Percentiles rank a stretch among this genome's conserved stretches.
These are phyloP conservation scores for Morpho deidamia DNA, from an alignment of 2,888 invertebrate species.

Conservation along the genomic window DNA sequence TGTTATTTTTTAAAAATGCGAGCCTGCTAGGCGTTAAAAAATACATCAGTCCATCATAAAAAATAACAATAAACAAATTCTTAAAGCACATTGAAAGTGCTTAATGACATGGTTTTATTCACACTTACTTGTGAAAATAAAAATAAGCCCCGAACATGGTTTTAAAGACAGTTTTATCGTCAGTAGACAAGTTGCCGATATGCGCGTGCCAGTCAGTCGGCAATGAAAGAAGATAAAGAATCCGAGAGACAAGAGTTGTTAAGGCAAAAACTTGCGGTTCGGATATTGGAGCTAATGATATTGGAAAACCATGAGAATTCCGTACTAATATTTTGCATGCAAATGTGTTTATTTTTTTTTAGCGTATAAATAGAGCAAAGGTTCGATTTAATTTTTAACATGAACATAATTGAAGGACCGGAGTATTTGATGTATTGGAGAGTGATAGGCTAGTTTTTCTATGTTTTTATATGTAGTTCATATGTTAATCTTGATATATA, in stretches of 20 bases:
- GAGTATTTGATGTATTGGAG: too few species aligned
- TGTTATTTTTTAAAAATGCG: too few species aligned
- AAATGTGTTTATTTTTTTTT: too few species aligned
- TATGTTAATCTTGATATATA: too few species aligned
- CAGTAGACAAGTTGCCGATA: conserved; percentile 18
- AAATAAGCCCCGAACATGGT: conserved; percentile 11
- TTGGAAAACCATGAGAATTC: background rate
- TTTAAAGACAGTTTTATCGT: conserved; percentile 19
- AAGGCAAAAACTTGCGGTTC: conserved; percentile 13
- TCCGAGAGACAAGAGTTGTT: conserved; percentile 10
- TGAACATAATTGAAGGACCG: too few species aligned
- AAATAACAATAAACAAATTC: background rate
- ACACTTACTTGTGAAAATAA: conserved; percentile 13
- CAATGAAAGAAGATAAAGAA: conserved; percentile 14
- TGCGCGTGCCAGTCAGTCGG: conserved; percentile 19
- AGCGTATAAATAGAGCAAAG: too few species aligned
- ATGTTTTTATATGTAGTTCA: too few species aligned
- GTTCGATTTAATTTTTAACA: too few species aligned
- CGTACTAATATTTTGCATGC: conserved; percentile 1
- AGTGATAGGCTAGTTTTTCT: too few species aligned
- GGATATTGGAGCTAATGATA: conserved; percentile 1
- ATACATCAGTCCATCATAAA: too few species aligned
- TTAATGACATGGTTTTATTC: conserved; percentile 12
- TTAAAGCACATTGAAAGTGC: background rate
- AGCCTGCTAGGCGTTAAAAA: too few species aligned